These are phyloP conservation scores for Chelidonichthys spinosus DNA, from an alignment of 2,797 vertebrate species.

Conservation along the genomic window DNA sequence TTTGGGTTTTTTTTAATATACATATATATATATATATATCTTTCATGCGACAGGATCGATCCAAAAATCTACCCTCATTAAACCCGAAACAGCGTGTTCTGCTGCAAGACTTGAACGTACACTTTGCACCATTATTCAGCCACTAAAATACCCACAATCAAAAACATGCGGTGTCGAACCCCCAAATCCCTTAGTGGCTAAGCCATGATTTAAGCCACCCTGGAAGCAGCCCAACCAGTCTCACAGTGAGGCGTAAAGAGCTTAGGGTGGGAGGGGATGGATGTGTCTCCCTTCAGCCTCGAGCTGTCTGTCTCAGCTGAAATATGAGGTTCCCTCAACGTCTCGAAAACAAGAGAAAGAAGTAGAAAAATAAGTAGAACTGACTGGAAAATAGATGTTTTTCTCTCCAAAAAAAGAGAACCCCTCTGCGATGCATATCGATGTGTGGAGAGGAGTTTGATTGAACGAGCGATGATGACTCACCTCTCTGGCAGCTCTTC, in stretches of 20 bases:
- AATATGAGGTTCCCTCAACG: conserved; percentile 38
- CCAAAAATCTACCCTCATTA: conserved; percentile 7
- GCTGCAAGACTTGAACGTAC: conserved; percentile 37
- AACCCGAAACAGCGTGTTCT: conserved; percentile 13
- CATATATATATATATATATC: not conserved
- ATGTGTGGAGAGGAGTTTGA: conserved; percentile 10
- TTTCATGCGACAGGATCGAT: conserved; percentile 15
- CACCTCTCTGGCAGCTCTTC: conserved; percentile 34
- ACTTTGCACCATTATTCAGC: conserved; percentile 45
- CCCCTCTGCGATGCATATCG: conserved; percentile 12
- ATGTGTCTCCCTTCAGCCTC: conserved; percentile 32
- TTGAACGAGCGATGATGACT: conserved; percentile 46
- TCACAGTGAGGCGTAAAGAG: conserved; percentile 72
- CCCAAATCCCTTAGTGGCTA: conserved; percentile 68
- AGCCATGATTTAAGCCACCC: conserved; percentile 72
- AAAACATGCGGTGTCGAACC: conserved; percentile 43
- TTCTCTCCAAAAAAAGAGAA: not conserved
- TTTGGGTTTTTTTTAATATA: conserved; percentile 32
- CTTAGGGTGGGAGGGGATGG: conserved; percentile 61
- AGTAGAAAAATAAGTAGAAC: not conserved
- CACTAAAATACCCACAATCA: conserved; percentile 54
- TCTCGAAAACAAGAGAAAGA: conserved; percentile 13
- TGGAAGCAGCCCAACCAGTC: conserved; percentile 74
- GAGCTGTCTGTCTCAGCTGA: conserved; percentile 31
- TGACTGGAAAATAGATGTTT: not conserved